Evolutionary conservation across 2,888 invertebrate genomes (phyloP), one percentile per base, ranked within the genome.

Genomic region (Lysandra bellargus): DNA sequence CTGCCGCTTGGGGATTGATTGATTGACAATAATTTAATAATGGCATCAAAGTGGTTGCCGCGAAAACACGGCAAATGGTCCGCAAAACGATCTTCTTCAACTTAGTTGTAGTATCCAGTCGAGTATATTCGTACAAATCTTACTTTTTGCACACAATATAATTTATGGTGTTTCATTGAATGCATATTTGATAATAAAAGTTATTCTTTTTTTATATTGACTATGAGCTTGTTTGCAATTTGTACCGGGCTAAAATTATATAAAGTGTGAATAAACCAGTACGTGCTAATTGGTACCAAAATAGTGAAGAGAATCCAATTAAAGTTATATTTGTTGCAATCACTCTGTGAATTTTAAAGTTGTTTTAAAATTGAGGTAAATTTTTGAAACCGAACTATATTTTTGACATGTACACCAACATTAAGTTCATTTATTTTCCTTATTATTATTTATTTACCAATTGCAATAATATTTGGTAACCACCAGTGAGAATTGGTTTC

Each of bases 301-400:
- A 30, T 75, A 75, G 30, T 75, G 75, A 49, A 75, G 49, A 75
- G 49, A 75, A 23, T 44, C 75, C 53, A 49, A 75, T 75, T 49
- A 40, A 49, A 49, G n/a, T 75, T 75, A 75, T 75, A 75, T 75
- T 75, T 23, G 44, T n/a, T 44, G n/a, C 23, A 14, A n/a, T 44
- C 74, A 12, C 49, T 75, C 74, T 40, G 49, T 75, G 44, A 75
- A 40, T 75, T 44, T 75, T 44, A 44, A 44, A n/a, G 49, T 23
- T 75, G 49, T 75, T 23, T 30, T 69, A 30, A 69, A 30, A 69
- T 30, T 2, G 23, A 37, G 37, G 0, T 37, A 37, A 33, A 33
- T 2, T 33, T 33, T 33, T 23, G 23, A 64, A 6, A 69, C 9
- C 64, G 33, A 69, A 69, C 30, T 49, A 49, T 75, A 23, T 23